Base-by-base conservation (phyloP, 2,888 invertebrate species). In the Nymphalis urticae region DNA sequence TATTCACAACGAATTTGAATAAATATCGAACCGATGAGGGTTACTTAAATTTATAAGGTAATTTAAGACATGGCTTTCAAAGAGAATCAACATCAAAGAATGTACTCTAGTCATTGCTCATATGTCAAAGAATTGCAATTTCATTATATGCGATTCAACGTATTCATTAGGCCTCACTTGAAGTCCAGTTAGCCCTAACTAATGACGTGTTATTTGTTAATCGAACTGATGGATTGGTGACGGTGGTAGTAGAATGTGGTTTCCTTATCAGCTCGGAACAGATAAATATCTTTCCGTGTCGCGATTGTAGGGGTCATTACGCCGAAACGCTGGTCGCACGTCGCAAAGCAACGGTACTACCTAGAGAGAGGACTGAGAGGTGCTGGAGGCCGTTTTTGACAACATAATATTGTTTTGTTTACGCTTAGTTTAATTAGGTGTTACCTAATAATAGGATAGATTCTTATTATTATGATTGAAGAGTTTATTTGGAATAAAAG, bases 331-430 rank as follows among this genome's bases (percentile, higher is more conserved):
- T 70, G 72, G 68, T 67, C 72, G 68, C 72, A 71, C 70, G 72
- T 66, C 72, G 73, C 76, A 76, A 76, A 74, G 66, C 85, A 87
- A 87, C 87, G 86, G 86, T 85, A 86, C 74, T 85, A 86, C 74
- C 75, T 74, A 73, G 66, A 62, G 77, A 78, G 78, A 76, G 75
- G 75, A 73, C 64, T 64, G 77, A 78, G 78, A 76, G 75, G 76
- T 75, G 70, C 69, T 70, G 67, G 51, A 62, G 68, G 62, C 69
- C n/a, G 58, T 65, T 70, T 71, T 68, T 62, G 64, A 65, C 66
- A 65, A 78, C 79, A 78, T 77, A 79, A 79, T 81, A 67, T 69
- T 56, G 59, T 80, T 82, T 80, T 82, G 83, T 79, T 78, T 77
- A 76, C 78, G 72, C 72, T 58, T 42, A 21, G 48, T 47, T 66